Base-by-base conservation (phyloP, 2,888 invertebrate species). In the Athetis lepigone region DNA sequence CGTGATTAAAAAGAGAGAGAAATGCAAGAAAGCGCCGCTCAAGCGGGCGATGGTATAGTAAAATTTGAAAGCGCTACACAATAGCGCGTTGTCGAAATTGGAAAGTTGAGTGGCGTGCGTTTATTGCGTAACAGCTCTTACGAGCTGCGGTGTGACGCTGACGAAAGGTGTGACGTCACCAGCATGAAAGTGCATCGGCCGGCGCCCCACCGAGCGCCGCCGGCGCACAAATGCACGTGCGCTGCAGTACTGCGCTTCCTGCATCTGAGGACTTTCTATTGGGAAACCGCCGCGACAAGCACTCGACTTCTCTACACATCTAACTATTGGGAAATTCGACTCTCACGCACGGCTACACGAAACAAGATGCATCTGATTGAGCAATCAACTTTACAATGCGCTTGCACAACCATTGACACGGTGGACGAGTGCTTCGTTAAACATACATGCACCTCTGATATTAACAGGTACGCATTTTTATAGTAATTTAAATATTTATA, bases 11-110 rank as follows among this genome's bases (percentile, higher is more conserved):
- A 87, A 86, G 88, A 89, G 91, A 91, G 91, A 91, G 92, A 93
- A 92, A 91, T 90, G 90, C 86, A 92, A 90, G 93, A 94, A 93
- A 95, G 94, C 91, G 92, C 90, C 88, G 85, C 72, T 84, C 87
- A 84, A 87, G 85, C 89, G 83, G 87, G 90, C 91, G 90, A 90
- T 88, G 80, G 92, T 90, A 89, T 86, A 91, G 92, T 92, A 92
- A 91, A 94, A 94, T 95, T 94, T 94, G 94, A 94, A 95, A 95
- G 94, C 95, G 94, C 94, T 88, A 93, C 90, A 94, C 94, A 95
- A 94, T 94, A 92, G 94, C 91, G 90, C 91, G 94, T 94, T 94
- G 95, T 94, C 94, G 94, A 94, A 95, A 94, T 95, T 94, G 94
- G 94, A 94, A 94, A 94, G 94, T 94, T 90, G 93, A 93, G 92